phyloP scores from a whole-genome alignment of 2,888 invertebrate genomes.

The Bombylius major region DNA sequence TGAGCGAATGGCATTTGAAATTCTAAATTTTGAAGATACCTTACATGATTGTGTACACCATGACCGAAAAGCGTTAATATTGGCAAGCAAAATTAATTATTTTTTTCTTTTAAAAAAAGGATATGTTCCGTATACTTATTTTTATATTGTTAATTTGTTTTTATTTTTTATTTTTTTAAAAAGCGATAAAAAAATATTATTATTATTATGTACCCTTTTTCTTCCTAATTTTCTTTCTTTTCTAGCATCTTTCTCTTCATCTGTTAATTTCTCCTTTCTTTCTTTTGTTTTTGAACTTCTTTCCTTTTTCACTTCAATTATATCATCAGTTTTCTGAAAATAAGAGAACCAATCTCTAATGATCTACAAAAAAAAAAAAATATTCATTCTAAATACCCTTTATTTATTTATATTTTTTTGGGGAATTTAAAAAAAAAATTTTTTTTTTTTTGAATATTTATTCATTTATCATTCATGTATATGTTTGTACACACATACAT shows the following conservation, averaged over 20 bases:
- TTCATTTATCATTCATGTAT: too few species aligned
- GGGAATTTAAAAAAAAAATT: too few species aligned
- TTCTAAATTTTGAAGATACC: too few species aligned
- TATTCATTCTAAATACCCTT: not conserved
- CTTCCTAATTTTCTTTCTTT: slow-evolving; percentile 71
- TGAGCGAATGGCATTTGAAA: too few species aligned
- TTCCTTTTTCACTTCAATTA: slow-evolving; percentile 37
- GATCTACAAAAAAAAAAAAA: not conserved
- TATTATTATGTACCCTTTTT: slow-evolving; percentile 48
- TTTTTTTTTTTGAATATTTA: too few species aligned
- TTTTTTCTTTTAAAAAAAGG: too few species aligned
- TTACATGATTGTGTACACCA: too few species aligned
- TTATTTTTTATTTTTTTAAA: not conserved
- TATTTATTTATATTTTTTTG: not conserved
- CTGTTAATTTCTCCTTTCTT: slow-evolving; percentile 52
- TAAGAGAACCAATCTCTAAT: not conserved
- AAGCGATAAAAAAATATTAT: not conserved
- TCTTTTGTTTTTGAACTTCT: slow-evolving; percentile 41
- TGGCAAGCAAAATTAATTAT: too few species aligned
- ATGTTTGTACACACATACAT: too few species aligned
- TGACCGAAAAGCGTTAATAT: too few species aligned
- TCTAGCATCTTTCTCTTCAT: slow-evolving; percentile 66
- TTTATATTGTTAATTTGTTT: slow-evolving; percentile 2
- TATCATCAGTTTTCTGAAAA: slow-evolving; percentile 10
- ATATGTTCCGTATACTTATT: not conserved